Percentiles rank a stretch among this genome's conserved stretches.
These are phyloP conservation scores for Mactromeris polynyma DNA, from an alignment of 2,888 invertebrate species.

Conservation along the genomic window DNA sequence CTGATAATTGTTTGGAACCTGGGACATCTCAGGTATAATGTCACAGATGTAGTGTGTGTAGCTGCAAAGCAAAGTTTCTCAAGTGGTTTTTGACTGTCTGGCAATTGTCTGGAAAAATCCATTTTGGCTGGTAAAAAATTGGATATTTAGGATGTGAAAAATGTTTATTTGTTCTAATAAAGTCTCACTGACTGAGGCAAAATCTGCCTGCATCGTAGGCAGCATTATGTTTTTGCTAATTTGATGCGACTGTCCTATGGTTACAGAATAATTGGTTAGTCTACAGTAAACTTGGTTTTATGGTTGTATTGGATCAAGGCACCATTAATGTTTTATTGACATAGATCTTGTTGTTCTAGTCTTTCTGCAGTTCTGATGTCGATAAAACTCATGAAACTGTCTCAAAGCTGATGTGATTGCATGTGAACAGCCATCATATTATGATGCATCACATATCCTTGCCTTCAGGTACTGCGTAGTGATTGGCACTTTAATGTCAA, in stretches of 20 bases:
- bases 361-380: not conserved
- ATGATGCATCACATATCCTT: not conserved
- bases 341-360: not conserved
- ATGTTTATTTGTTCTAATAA: not conserved
- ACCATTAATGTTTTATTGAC: slow-evolving; percentile 12
- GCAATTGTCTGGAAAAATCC: no score
- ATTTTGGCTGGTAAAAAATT: no score
- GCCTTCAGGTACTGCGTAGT: not conserved
- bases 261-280: not conserved
- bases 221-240: not conserved
- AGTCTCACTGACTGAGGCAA: not conserved
- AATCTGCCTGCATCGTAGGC: not conserved
- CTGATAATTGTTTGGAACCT: no score
- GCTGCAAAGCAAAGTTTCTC: no score
- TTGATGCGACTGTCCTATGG: not conserved
- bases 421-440: not conserved
- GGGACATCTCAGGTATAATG: no score
- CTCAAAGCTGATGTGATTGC: not conserved
- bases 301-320: not conserved
- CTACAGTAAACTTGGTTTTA: not conserved
- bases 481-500: not conserved
- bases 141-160: no score
- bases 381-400: not conserved
- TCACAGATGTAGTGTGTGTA: no score
- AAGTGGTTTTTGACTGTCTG: no score